Evolutionary conservation across 1,140 invertebrate species (phyloP).

Genomic region (Sycophaga agraensis): DNA sequence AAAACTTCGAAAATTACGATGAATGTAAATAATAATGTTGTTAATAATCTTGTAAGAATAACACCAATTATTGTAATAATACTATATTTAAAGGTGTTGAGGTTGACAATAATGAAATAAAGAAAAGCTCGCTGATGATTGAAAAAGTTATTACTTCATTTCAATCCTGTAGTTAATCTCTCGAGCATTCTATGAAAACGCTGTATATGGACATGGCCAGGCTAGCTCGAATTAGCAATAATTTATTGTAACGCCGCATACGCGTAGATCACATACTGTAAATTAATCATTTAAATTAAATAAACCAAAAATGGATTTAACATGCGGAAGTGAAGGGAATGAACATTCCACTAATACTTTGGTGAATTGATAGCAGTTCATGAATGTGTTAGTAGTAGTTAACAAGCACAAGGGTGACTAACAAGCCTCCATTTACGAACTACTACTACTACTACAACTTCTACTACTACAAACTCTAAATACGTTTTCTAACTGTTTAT

Average conservation of each 20-base stretch:
- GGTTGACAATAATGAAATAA: neutral
- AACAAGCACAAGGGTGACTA: constrained; percentile 28
- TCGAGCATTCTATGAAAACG: neutral
- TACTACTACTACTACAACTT: no score
- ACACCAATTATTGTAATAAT: neutral
- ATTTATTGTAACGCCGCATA: no score
- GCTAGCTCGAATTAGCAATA: no score
- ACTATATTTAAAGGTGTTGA: neutral
- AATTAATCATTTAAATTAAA: no score
- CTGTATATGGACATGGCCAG: neutral
- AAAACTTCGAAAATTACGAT: constrained; percentile 1
- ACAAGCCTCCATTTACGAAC: constrained; percentile 11
- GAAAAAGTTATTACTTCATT: neutral
- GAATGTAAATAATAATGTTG: neutral
- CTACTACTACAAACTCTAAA: constrained; percentile 1
- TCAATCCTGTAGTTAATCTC: neutral
- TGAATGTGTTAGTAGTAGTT: constrained; percentile 20
- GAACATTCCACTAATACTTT: constrained; percentile 9
- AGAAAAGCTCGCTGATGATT: no score
- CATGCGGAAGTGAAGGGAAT: no score
- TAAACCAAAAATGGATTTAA: no score
- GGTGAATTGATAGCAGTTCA: constrained; percentile 25
- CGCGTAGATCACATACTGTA: no score
- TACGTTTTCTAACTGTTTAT: constrained; percentile 42
- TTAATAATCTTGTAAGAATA: neutral